Conservation (phyloP, 2,113 vertebrate species). For the Uropsilus gracilis region DNA sequence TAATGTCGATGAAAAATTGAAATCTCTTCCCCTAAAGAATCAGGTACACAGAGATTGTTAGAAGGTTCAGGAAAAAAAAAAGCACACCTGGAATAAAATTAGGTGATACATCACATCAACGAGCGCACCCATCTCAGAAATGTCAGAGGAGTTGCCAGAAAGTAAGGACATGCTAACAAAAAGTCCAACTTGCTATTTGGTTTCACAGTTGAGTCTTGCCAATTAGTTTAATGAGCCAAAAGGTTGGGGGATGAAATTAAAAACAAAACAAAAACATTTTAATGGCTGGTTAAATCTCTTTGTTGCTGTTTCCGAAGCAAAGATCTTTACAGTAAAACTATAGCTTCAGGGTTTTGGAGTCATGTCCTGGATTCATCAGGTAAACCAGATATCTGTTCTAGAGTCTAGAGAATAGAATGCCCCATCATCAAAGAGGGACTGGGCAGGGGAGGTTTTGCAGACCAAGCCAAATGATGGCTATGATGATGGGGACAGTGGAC, state of each 20-base stretch:
- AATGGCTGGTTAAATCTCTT: background rate
- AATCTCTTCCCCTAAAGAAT: background rate
- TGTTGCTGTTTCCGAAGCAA: background rate
- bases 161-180: background rate
- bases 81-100: background rate
- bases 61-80: background rate
- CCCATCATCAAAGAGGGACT: background rate
- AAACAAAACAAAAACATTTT: background rate
- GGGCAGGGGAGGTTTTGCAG: fast-evolving
- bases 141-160: background rate
- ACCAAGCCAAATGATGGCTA: too few species aligned
- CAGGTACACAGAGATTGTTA: background rate
- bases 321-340: background rate
- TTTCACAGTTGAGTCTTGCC: background rate
- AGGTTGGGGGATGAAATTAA: background rate
- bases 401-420: background rate
- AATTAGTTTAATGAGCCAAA: background rate
- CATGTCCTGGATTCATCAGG: background rate
- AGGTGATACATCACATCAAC: background rate
- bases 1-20: background rate
- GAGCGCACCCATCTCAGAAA: background rate
- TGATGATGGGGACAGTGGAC: background rate
- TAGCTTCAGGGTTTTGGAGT: background rate
- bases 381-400: background rate
- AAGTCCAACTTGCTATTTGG: background rate